These are phyloP conservation scores for Drosophila fulvimacula DNA, from an alignment of 2,888 invertebrate species.

Conservation along the genomic window DNA sequence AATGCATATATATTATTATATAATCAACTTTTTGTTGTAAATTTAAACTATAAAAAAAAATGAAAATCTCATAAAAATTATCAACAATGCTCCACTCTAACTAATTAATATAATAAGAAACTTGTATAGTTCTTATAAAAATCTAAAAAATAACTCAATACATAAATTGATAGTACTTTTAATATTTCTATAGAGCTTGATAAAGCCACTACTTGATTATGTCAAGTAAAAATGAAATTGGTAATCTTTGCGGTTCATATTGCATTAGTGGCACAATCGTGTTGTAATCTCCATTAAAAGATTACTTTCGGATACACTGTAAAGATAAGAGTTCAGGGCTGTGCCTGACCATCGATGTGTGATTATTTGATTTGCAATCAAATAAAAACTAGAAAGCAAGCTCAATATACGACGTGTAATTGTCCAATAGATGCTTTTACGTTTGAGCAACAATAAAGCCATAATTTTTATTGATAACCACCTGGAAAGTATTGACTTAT, in stretches of 20 bases:
- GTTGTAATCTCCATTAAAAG: conserved; percentile 5
- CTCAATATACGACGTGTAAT: background rate
- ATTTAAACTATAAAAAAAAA: background rate
- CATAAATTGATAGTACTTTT: background rate
- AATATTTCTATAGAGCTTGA: background rate
- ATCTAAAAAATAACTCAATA: background rate
- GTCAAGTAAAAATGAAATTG: background rate
- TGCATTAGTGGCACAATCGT: background rate
- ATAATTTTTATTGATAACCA: background rate
- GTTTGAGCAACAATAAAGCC: too few species aligned
- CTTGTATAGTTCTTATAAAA: background rate
- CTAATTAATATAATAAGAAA: background rate
- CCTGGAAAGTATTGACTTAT: background rate
- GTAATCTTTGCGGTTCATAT: conserved; percentile 5
- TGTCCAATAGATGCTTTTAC: background rate
- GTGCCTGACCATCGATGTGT: too few species aligned
- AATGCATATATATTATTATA: too few species aligned
- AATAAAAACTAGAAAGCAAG: background rate
- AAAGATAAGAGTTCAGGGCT: background rate
- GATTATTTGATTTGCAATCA: too few species aligned
- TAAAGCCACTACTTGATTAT: background rate
- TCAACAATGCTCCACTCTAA: background rate
- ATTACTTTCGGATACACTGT: background rate
- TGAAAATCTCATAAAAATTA: background rate
- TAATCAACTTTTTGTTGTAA: too few species aligned